Percentiles rank a stretch among this genome's conserved stretches.
phyloP scores from a whole-genome alignment of 2,888 invertebrate species.

The Sphaerophoria rueppellii region DNA sequence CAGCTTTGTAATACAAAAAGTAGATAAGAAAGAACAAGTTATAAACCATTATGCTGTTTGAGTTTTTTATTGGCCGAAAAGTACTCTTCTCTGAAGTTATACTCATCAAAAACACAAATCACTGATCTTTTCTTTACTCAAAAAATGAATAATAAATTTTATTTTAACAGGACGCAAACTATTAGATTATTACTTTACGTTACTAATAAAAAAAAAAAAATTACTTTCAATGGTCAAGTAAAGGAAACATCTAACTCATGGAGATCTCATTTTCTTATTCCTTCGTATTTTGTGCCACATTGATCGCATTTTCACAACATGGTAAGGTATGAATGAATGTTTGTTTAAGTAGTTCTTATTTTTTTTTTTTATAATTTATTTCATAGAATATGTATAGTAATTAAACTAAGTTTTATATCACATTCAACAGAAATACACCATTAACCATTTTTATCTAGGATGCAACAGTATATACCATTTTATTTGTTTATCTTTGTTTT shows the following conservation, averaged over 20 bases:
- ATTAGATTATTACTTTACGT: background rate
- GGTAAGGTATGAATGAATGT: background rate
- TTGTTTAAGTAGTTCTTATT: conserved; percentile 8
- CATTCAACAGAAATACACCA: conserved; percentile 53
- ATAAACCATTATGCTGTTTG: background rate
- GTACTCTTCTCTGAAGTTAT: conserved; percentile 29
- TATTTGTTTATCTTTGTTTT: background rate
- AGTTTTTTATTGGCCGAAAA: conserved; percentile 14
- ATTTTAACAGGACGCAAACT: conserved; percentile 14
- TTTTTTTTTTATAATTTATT: conserved; percentile 3
- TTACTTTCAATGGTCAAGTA: conserved; percentile 1
- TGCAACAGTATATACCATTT: conserved; percentile 30
- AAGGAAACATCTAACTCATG: background rate
- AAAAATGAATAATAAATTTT: background rate
- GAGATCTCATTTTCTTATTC: background rate
- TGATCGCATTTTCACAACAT: conserved; percentile 1
- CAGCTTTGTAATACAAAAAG: conserved; percentile 25
- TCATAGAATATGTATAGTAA: conserved; percentile 19
- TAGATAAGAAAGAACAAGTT: background rate
- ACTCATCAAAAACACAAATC: conserved; percentile 18
- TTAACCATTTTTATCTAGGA: conserved; percentile 51
- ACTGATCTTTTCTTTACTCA: background rate
- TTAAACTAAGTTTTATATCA: conserved; percentile 53
- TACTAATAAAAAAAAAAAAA: background rate
- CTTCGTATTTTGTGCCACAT: conserved; percentile 22